Conservation (phyloP, 2,797 vertebrate species). For the Alfaro cultratus region DNA sequence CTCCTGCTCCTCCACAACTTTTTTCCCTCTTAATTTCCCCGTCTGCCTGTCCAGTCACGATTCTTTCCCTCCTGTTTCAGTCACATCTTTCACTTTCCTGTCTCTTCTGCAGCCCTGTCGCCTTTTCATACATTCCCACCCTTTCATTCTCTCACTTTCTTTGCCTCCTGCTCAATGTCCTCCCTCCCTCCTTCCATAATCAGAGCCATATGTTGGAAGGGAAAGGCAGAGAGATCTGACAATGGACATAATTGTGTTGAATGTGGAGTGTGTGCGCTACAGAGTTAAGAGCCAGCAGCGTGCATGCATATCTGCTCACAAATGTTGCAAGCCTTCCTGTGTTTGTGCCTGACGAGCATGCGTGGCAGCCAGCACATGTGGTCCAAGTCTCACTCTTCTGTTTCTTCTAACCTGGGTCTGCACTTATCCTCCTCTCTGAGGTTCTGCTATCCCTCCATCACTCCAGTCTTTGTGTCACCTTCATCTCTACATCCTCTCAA, state of each 20-base stretch:
- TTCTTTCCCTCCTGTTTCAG: constrained; percentile 20
- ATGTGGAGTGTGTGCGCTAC: constrained; percentile 50
- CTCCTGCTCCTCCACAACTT: constrained; percentile 38
- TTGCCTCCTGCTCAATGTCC: constrained; percentile 38
- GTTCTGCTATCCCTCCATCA: constrained; percentile 62
- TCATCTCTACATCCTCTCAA: constrained; percentile 73
- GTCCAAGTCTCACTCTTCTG: constrained; percentile 42
- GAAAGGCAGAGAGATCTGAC: constrained; percentile 63
- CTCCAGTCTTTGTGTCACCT: constrained; percentile 73
- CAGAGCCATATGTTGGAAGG: constrained; percentile 77
- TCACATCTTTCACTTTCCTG: constrained; percentile 34
- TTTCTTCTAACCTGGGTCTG: constrained; percentile 34
- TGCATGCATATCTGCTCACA: constrained; percentile 45
- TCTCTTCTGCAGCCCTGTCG: constrained; percentile 46
- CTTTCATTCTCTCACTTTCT: constrained; percentile 32
- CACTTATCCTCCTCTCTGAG: constrained; percentile 44
- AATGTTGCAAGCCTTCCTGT: constrained; percentile 47
- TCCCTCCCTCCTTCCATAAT: constrained; percentile 67
- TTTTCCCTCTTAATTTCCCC: constrained; percentile 30
- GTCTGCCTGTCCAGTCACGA: constrained; percentile 19
- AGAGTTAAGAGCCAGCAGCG: constrained; percentile 44
- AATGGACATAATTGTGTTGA: constrained; percentile 71
- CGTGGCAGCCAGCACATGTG: constrained; percentile 35
- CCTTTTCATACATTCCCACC: constrained; percentile 58
- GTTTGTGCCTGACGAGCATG: constrained; percentile 43